phyloP scores from a whole-genome alignment of 2,797 vertebrate species.

The Apogon hyalosoma region DNA sequence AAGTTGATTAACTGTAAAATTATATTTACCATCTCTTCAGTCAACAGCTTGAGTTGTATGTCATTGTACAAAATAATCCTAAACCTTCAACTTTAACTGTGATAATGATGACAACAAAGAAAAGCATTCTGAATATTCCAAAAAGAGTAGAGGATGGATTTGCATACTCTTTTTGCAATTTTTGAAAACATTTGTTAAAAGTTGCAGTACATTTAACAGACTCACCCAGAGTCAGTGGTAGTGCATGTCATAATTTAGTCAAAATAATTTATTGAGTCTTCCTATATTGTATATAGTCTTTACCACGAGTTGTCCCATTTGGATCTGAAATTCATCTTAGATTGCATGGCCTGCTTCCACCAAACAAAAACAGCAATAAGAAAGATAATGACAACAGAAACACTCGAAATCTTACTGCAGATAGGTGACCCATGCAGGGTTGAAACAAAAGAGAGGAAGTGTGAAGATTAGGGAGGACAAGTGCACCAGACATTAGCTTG shows the following conservation, averaged over 20 bases:
- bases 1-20: too few relatives aligned
- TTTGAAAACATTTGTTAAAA: too few relatives aligned
- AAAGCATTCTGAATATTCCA: too few relatives aligned
- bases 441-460: constrained; percentile 49
- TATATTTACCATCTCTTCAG: too few relatives aligned
- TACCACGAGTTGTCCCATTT: neutral
- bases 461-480: constrained; percentile 45
- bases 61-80: too few relatives aligned
- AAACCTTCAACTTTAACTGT: too few relatives aligned
- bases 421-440: constrained; percentile 22
- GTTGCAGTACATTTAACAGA: too few relatives aligned
- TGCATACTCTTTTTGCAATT: too few relatives aligned
- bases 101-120: too few relatives aligned
- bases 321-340: neutral
- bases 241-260: neutral
- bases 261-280: neutral
- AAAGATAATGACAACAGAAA: constrained; percentile 27
- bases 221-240: too few relatives aligned
- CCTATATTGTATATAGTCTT: neutral
- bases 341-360: neutral
- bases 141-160: too few relatives aligned
- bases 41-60: too few relatives aligned
- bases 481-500: constrained; percentile 26
- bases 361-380: constrained; percentile 8
- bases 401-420: constrained; percentile 5